These are phyloP conservation scores for Sardina pilchardus DNA, from an alignment of 2,113 vertebrate species.

Conservation along the genomic window DNA sequence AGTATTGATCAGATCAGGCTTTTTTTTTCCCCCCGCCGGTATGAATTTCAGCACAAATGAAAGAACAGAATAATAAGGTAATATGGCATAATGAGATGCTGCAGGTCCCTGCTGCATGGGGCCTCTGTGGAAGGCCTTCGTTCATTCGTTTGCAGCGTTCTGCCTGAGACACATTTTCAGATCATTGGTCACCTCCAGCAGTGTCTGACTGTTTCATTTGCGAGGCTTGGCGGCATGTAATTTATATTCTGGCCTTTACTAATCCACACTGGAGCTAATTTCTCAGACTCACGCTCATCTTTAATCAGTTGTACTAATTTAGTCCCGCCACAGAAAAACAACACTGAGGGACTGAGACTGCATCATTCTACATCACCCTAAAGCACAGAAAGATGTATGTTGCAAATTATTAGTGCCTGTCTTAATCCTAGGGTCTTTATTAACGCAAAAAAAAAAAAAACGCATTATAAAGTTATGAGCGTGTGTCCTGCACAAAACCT, in stretches of 20 bases:
- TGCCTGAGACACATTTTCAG: background rate
- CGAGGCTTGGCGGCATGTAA: background rate
- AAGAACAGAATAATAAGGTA: background rate
- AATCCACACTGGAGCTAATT: background rate
- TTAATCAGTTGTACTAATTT: background rate
- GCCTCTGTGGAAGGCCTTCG: background rate
- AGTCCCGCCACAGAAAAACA: background rate
- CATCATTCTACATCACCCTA: background rate
- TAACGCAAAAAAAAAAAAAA: background rate
- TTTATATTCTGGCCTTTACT: background rate
- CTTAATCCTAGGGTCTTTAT: background rate
- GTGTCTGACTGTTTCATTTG: conserved; percentile 7
- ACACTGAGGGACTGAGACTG: background rate
- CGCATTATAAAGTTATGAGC: background rate
- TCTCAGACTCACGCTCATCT: background rate
- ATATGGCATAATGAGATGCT: background rate
- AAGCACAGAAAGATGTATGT: background rate
- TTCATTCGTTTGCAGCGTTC: background rate
- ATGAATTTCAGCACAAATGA: background rate
- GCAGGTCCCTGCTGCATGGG: background rate
- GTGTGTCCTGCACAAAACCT: background rate
- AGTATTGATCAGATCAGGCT: background rate
- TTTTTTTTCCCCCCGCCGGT: background rate
- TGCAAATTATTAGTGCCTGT: background rate
- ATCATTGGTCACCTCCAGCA: background rate